Percentiles rank a stretch among this genome's conserved stretches.
phyloP scores from a whole-genome alignment of 2,113 vertebrate genomes.

The Tonatia bakeri region DNA sequence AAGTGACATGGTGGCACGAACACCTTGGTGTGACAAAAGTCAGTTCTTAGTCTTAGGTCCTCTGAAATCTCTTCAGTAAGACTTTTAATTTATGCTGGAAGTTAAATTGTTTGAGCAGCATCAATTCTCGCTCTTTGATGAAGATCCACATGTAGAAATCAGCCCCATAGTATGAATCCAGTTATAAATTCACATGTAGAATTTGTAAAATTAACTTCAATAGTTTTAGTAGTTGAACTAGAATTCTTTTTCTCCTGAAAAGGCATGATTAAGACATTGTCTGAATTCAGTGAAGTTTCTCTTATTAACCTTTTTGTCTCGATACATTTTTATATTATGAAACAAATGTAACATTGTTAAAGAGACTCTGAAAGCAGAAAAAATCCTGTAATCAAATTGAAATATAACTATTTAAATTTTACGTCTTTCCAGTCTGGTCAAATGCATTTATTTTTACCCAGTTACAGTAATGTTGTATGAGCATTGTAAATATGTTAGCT shows the following conservation, averaged over 20 bases:
- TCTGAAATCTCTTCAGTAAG: neutral
- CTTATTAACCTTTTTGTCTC: conserved; percentile 14
- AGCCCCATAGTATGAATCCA: neutral
- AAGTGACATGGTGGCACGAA: neutral
- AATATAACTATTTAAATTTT: neutral
- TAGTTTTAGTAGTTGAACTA: neutral
- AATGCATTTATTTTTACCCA: neutral
- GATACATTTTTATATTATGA: neutral
- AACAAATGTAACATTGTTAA: neutral
- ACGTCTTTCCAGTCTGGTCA: neutral
- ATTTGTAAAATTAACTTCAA: conserved; percentile 7
- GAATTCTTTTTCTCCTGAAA: neutral
- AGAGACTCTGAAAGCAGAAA: conserved; percentile 39
- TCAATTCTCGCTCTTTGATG: neutral
- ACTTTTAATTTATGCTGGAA: conserved; percentile 6
- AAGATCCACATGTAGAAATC: neutral
- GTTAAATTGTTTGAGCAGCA: neutral
- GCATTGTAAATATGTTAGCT: neutral
- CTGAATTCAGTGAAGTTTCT: conserved; percentile 22
- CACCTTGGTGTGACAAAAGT: neutral
- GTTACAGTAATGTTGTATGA: neutral
- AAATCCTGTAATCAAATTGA: conserved; percentile 12
- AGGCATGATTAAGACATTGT: neutral
- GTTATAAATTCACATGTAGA: neutral
- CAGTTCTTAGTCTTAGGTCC: neutral